Base-by-base conservation (phyloP, 2,113 vertebrate genomes). In the Trogon surrucura region DNA sequence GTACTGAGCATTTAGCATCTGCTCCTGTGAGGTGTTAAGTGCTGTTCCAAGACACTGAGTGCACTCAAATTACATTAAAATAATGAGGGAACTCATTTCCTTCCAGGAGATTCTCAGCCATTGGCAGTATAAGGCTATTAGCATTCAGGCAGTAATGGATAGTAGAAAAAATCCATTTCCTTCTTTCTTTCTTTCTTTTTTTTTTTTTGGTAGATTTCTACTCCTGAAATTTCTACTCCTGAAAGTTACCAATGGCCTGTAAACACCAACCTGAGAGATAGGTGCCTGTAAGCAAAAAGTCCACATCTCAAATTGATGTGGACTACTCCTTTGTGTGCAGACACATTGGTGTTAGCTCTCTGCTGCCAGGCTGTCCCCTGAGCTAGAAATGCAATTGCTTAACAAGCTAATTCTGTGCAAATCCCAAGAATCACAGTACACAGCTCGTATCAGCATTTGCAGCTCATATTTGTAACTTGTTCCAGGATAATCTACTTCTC, bases 1-100 rank as follows among this genome's bases (percentile, higher is more conserved):
- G 94, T 85, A 95, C 95, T 87, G 15, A 87, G 66, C 70, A 91
- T 96, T 95, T 93, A 94, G 82, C 90, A 89, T 91, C 83, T 91
- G 88, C 20, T 86, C 18, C 80, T 84, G 8, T 91, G 83, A 93
- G 88, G 93, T 96, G 95, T 93, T 90, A 95, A 91, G 73, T 86
- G 88, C 82, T 72, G 92, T 94, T 90, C 82, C 36, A 83, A 96
- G 57, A 44, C 80, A 86, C 25, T 91, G 95, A 94, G 83, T 96
- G 88, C 93, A 86, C 72, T 95, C 88, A 89, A 71, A 94, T 96
- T 92, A 50, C 85, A 93, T 96, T 95, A 94, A 87, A 94, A 81
- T 84, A 93, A 94, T 92, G 65, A 96, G 27, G 41, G n/a, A 84
- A 72, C 44, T 90, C 56, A 50, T 80, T 94, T 97, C 90, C 93